These are phyloP conservation scores for Drosophila ustulata DNA, from an alignment of 2,888 invertebrate genomes.

Conservation along the genomic window DNA sequence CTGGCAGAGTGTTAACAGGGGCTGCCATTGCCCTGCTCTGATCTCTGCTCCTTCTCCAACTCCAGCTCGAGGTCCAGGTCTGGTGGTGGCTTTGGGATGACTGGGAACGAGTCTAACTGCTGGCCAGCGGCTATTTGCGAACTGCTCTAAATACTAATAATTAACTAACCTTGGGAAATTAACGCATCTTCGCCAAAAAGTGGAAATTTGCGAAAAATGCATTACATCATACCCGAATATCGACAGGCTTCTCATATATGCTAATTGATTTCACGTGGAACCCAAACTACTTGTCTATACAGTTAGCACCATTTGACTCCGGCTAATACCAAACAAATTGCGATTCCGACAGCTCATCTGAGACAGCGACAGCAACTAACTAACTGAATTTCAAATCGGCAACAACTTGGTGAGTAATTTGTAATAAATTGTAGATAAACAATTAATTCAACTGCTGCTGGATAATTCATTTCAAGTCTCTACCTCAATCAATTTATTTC, in stretches of 20 bases:
- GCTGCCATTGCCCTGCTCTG: constrained; percentile 45
- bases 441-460: constrained; percentile 9
- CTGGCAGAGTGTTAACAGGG: constrained; percentile 8
- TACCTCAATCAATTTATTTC: not conserved
- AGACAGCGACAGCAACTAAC: constrained; percentile 11
- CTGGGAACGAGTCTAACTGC: constrained; percentile 22
- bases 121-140: constrained; percentile 27
- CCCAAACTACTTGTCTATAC: constrained; percentile 10
- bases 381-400: constrained; percentile 5
- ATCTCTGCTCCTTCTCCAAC: not conserved
- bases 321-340: constrained; percentile 39
- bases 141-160: constrained; percentile 61
- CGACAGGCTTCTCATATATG: constrained; percentile 39
- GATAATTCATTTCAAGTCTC: constrained; percentile 1
- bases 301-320: constrained; percentile 57
- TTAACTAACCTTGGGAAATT: constrained; percentile 66
- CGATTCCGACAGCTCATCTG: constrained; percentile 9
- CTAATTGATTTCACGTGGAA: constrained; percentile 78
- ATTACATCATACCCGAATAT: constrained; percentile 63
- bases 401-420: constrained; percentile 2
- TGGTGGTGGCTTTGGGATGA: constrained; percentile 44
- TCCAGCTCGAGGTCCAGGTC: not conserved
- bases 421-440: constrained; percentile 3
- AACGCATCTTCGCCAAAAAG: constrained; percentile 67
- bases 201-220: constrained; percentile 60